A percentile compares a stretch with the other conserved stretches of the same genome.
Evolutionary conservation across 2,113 vertebrate species (phyloP).

Genomic region (Etheostoma spectabile): DNA sequence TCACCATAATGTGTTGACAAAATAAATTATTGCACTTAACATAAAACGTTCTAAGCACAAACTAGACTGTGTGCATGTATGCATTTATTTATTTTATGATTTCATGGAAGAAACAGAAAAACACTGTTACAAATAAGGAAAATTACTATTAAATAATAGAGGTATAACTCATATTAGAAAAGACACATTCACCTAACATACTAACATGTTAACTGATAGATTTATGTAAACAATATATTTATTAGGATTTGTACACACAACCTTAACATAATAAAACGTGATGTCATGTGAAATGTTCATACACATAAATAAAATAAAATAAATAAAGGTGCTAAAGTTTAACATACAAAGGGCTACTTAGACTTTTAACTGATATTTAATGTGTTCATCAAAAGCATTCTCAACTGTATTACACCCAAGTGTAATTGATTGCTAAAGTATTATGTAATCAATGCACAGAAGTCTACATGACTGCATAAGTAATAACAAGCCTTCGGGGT

Average conservation of each 20-base stretch:
- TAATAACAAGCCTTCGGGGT: neutral
- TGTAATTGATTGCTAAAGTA: neutral
- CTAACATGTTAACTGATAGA: neutral
- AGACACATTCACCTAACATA: neutral
- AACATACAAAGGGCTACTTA: too few relatives aligned
- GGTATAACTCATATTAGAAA: neutral
- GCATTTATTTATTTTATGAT: too few relatives aligned
- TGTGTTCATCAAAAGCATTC: neutral
- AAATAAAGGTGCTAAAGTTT: too few relatives aligned
- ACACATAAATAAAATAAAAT: too few relatives aligned
- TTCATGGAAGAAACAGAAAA: neutral
- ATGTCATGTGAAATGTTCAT: too few relatives aligned
- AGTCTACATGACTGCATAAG: neutral
- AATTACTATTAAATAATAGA: neutral
- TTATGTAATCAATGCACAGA: neutral
- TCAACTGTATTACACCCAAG: neutral
- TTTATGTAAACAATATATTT: too few relatives aligned
- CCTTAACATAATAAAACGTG: too few relatives aligned
- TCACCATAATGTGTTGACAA: neutral
- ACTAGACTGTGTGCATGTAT: neutral
- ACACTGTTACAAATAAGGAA: neutral
- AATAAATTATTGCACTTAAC: too few relatives aligned
- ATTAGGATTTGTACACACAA: too few relatives aligned
- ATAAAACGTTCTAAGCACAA: neutral
- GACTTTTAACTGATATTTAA: neutral